These are phyloP conservation scores for Trinorchestia longiramus DNA, from an alignment of 1,140 invertebrate species.

Conservation along the genomic window DNA sequence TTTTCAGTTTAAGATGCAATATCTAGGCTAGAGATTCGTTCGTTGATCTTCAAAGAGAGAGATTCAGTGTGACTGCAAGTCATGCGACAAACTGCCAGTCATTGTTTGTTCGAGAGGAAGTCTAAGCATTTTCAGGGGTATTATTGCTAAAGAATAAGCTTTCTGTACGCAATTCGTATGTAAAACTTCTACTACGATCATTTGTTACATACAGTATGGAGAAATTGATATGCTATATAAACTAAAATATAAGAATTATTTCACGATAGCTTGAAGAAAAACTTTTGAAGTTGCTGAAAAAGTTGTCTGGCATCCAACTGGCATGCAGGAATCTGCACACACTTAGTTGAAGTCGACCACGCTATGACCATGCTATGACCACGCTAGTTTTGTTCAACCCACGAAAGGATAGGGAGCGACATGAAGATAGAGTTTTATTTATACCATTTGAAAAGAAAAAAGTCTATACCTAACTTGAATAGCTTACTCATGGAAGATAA, in stretches of 20 bases:
- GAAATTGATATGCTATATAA: background rate
- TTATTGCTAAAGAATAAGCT: background rate
- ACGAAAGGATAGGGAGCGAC: too few species aligned
- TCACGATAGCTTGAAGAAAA: background rate
- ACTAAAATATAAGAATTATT: background rate
- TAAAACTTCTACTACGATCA: background rate
- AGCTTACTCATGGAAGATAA: too few species aligned
- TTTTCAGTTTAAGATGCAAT: background rate
- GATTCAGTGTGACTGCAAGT: conserved; percentile 23
- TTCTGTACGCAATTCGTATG: background rate
- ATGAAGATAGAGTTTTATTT: too few species aligned
- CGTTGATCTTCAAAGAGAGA: background rate
- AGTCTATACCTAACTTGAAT: too few species aligned
- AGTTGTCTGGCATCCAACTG: background rate
- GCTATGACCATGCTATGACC: background rate
- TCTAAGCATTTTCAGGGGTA: background rate
- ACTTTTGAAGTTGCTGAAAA: background rate
- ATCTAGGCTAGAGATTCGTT: background rate
- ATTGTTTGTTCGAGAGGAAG: conserved; percentile 37
- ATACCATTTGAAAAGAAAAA: too few species aligned
- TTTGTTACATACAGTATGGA: background rate
- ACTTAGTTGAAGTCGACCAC: background rate
- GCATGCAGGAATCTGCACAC: background rate
- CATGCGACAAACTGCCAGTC: conserved; percentile 12
- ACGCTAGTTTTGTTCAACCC: too few species aligned